Base-by-base conservation (phyloP, 1,140 invertebrate genomes). In the Drosophila neocordata region DNA sequence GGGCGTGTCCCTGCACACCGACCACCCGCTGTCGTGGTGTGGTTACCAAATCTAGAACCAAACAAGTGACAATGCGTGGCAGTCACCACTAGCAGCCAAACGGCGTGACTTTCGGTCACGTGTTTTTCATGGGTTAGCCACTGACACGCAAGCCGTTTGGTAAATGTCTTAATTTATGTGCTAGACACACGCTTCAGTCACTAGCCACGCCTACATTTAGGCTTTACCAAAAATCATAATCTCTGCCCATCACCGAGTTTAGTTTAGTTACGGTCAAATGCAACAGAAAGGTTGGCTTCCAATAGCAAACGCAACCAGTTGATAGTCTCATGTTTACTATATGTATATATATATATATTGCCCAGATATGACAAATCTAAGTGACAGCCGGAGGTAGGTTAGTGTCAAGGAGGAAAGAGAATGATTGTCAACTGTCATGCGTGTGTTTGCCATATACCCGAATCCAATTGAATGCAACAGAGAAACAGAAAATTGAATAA, bases 381-480 rank as follows among this genome's bases (percentile, higher is more conserved):
- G 52, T 66, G 58, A 77, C 57, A 69, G 65, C 38, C 7, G 35
- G 56, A 20, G 31, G 34, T 6, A 6, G 27, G 31, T 13, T 11
- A 13, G n/a, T 13, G 55, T 57, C n/a, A n/a, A 22, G 13, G 35
- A n/a, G n/a, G n/a, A n/a, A n/a, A n/a, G n/a, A n/a, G n/a, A 24
- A 61, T 55, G 24, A 48, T 48, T 34, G 44, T 63, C 51, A 53
- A 56, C 53, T 56, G 51, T 37, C 41, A 63, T 34, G 15, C 61
- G 61, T 63, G 27, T 63, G 24, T 13, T 48, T 61, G 20, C 9
- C 65, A 31, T 69, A 35, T 66, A 18, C 41, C 67, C 41, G 69
- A 87, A 87, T 87, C 82, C 83, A 88, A 88, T 88, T 87, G 82
- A 87, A 88, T 80, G 81, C 81, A 84, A 77, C 77, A 69, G 58